Percentiles rank a stretch among this genome's conserved stretches.
Conservation (phyloP, 2,888 invertebrate species). For the Pristionchus arcanus region DNA sequence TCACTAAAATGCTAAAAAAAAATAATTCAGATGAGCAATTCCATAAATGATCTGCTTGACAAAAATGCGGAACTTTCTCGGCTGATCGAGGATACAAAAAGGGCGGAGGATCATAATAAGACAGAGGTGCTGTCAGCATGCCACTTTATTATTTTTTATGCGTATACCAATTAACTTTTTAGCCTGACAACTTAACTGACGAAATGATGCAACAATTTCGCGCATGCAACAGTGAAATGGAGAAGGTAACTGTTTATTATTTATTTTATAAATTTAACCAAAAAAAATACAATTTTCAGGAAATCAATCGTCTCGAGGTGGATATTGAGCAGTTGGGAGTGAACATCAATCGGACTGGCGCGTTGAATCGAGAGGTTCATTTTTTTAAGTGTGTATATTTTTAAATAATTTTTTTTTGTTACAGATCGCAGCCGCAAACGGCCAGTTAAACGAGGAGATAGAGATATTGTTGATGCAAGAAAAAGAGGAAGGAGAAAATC, state of each 20-base stretch:
- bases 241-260: background rate
- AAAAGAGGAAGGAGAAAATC: background rate
- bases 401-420: background rate
- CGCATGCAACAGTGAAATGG: background rate
- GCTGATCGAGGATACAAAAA: background rate
- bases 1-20: too few species aligned
- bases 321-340: background rate
- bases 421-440: background rate
- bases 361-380: background rate
- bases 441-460: background rate
- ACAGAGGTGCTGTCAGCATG: too few species aligned
- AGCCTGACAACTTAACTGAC: too few species aligned
- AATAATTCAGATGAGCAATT: background rate
- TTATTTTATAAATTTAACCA: background rate
- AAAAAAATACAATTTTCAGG: background rate
- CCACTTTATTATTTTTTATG: too few species aligned
- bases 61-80: background rate
- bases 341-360: background rate
- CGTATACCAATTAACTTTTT: too few species aligned
- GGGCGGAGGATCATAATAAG: too few species aligned
- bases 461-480: background rate
- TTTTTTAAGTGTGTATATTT: background rate
- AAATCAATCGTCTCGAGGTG: background rate
- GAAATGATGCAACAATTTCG: background rate
- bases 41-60: background rate